Conservation (phyloP, 2,797 vertebrate species). For the Megaceryle alcyon region DNA sequence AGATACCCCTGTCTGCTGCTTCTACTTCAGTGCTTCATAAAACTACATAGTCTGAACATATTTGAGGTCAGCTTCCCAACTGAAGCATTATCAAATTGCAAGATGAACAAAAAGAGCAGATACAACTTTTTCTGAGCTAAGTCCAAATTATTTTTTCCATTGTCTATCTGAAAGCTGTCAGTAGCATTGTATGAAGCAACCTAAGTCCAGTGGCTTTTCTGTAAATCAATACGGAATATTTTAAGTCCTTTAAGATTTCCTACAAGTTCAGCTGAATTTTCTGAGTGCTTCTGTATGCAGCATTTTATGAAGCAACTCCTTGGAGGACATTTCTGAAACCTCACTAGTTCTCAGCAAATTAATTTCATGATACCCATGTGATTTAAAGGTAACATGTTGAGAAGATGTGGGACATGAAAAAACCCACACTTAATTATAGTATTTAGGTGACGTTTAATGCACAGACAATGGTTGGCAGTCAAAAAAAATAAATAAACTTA, state of each 20-base stretch:
- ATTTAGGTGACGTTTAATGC: constrained; percentile 12
- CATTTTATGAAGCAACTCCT: constrained; percentile 8
- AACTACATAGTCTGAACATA: not conserved
- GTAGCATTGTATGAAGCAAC: not conserved
- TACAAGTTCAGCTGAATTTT: constrained; percentile 13
- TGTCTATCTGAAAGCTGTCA: constrained; percentile 7
- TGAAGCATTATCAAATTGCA: constrained; percentile 30
- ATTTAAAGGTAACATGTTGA: not conserved
- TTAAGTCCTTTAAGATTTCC: not conserved
- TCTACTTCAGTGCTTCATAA: not conserved
- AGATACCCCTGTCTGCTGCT: not conserved
- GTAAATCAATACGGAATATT: constrained; percentile 28
- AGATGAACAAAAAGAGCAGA: not conserved
- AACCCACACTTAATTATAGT: constrained; percentile 24
- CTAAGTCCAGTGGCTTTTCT: not conserved
- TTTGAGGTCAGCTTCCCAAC: not conserved
- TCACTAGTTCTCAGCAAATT: not conserved
- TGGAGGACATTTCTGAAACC: constrained; percentile 17
- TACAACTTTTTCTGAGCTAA: not conserved
- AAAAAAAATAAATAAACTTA: constrained; percentile 20
- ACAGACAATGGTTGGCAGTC: not conserved
- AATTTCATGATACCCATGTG: not conserved
- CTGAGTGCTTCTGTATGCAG: not conserved
- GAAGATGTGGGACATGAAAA: not conserved
- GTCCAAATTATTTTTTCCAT: constrained; percentile 29